Evolutionary conservation across 2,113 vertebrate genomes (phyloP).

Genomic region (Myanophis thanlyinensis): DNA sequence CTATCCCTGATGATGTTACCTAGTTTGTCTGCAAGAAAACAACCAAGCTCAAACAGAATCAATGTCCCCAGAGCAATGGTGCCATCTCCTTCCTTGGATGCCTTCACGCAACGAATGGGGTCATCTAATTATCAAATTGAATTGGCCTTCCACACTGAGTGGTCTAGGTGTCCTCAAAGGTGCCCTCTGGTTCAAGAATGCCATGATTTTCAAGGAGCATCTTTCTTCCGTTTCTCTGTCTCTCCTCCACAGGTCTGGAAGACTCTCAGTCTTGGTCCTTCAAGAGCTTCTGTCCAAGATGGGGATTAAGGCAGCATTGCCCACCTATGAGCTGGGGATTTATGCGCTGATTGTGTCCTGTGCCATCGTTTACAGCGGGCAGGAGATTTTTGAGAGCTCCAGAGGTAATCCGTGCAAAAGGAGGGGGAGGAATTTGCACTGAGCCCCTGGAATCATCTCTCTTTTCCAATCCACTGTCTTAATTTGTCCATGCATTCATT

Average conservation of each 20-base stretch:
- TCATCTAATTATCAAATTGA: background rate
- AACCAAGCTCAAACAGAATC: background rate
- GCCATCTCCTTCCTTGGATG: background rate
- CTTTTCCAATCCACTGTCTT: background rate
- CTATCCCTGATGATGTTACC: too few species aligned
- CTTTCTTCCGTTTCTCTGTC: background rate
- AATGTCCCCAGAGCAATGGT: background rate
- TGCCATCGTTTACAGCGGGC: slow-evolving; percentile 82
- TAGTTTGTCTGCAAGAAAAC: too few species aligned
- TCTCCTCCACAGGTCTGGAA: slow-evolving; percentile 4
- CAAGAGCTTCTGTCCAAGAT: slow-evolving; percentile 62
- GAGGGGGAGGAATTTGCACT: background rate
- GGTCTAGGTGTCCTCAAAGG: background rate
- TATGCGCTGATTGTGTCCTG: slow-evolving; percentile 82
- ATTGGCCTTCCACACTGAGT: background rate
- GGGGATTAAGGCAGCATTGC: slow-evolving; percentile 86
- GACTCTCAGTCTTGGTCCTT: rapidly evolving
- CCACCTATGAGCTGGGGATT: slow-evolving; percentile 84
- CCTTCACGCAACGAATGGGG: background rate
- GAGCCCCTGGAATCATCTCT: background rate
- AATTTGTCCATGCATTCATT: background rate
- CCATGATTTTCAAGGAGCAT: background rate
- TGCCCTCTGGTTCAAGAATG: background rate
- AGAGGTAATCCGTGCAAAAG: slow-evolving; percentile 70
- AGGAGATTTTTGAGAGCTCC: slow-evolving; percentile 88